Base-by-base conservation (phyloP, 2,888 invertebrate genomes). In the Sesamia inferens region DNA sequence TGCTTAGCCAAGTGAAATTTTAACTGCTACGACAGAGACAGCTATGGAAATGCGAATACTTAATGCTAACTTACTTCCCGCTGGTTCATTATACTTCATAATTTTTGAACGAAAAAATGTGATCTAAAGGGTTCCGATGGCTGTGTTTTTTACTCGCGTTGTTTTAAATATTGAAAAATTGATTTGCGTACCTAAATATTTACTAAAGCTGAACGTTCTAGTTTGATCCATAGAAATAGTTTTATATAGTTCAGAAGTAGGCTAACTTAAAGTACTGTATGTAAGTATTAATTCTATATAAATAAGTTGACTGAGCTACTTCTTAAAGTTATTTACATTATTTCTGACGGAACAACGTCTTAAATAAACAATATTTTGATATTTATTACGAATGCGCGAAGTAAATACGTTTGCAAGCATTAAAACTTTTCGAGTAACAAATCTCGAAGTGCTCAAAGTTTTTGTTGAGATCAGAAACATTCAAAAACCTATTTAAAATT, bases 1-100 rank as follows among this genome's bases (percentile, higher is more conserved):
- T 95, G 96, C 96, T 96, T 95, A 95, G 95, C 95, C 95, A 94
- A 95, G 94, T 96, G 95, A 96, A 96, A 96, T 96, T 95, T 96
- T 96, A 95, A 96, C 96, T 95, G 95, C 94, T 94, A 93, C 94
- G 95, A 92, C 94, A 94, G 94, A 93, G 95, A 95, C 95, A 94
- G 95, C 94, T 92, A 94, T 92, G 93, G 93, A 93, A 95, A 94
- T 93, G 92, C 93, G 95, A 95, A 96, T 95, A 95, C 95, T 96
- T 95, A 95, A 95, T 95, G 95, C 94, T 94, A 95, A 94, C 93
- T 95, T 95, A 96, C 95, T 95, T 93, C 94, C 94, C 93, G 90
- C 90, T 90, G 94, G 92, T 95, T 95, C 95, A 96, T 96, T 96
- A 96, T 95, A 96, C 94, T 94, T 94, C 94, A 94, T 94, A 94